phyloP scores from a whole-genome alignment of 2,797 vertebrate genomes.

The Lerista edwardsae region DNA sequence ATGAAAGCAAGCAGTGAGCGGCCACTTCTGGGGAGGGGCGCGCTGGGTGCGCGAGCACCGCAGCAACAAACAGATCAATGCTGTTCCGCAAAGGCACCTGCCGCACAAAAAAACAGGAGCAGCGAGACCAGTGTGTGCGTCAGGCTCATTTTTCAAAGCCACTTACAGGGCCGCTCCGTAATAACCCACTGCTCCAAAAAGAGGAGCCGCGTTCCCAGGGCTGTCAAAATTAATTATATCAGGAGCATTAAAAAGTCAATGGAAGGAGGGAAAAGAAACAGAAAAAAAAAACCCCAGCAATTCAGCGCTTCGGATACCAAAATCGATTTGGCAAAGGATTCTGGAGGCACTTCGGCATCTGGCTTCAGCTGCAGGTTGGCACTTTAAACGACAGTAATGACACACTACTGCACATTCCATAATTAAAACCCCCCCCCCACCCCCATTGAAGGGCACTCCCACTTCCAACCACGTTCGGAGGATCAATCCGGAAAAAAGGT shows the following conservation, averaged over 20 bases:
- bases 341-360: not conserved
- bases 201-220: not conserved
- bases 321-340: slow-evolving; percentile 6
- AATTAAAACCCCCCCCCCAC: not conserved
- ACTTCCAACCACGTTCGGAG: not conserved
- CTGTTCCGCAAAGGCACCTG: not conserved
- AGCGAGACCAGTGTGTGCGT: not conserved
- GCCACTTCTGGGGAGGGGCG: not conserved
- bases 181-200: not conserved
- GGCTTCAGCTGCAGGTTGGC: not conserved
- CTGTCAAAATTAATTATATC: slow-evolving; percentile 22
- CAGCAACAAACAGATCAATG: not conserved
- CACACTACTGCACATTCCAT: not conserved
- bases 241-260: slow-evolving; percentile 1
- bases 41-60: too few species aligned
- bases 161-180: not conserved
- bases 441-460: not conserved
- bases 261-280: not conserved
- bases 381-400: not conserved
- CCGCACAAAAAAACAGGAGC: not conserved
- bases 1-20: not conserved
- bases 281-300: not conserved
- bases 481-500: not conserved
- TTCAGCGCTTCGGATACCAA: not conserved
- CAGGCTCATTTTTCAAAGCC: slow-evolving; percentile 21